Evolutionary conservation across 2,888 invertebrate species (phyloP), one percentile per base, ranked within the genome.

Genomic region (Cephus rjabovi): DNA sequence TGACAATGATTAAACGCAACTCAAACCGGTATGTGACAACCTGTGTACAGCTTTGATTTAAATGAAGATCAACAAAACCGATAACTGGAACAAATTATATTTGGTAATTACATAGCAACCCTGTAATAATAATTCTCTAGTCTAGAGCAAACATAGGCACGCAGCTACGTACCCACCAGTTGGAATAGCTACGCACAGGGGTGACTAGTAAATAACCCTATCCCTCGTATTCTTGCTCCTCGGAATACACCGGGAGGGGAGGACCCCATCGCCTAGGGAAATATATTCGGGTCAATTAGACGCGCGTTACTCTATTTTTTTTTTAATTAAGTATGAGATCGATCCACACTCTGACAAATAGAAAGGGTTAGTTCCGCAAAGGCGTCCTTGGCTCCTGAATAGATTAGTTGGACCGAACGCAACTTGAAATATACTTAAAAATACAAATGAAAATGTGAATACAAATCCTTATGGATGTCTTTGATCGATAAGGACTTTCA

Each of bases 1-100:
- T 71, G 71, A 71, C 71, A 71, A 71, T 71, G 71, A 71, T 71
- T 71, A 71, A 71, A 71, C 33, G 71, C 71, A 71, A 71, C 71
- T 71, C 71, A 71, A 71, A 71, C 71, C 71, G 71, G 71, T 71
- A 31, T 71, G 71, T 71, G 71, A 71, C 71, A 71, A 71, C 71
- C 33, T 71, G 71, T 71, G 71, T 71, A 71, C 71, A 71, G 71
- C 71, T 71, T 71, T 71, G 71, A 71, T 71, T 71, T 71, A 71
- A 34, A 71, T 71, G 71, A 34, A 71, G 71, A 71, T 71, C 71
- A 34, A 71, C 71, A 34, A 30, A 56, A 31, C 71, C 31, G 71
- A 71, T 71, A 71, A 15, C 71, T 71, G 31, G 31, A 71, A 71
- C 31, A 71, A 71, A 71, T 71, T 71, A 71, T 71, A 71, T 71